A percentile compares a stretch with the other conserved stretches of the same genome.
These are phyloP conservation scores for Plumapathes pennacea DNA, from an alignment of 92 coral and sea anemone species.

Conservation along the genomic window DNA sequence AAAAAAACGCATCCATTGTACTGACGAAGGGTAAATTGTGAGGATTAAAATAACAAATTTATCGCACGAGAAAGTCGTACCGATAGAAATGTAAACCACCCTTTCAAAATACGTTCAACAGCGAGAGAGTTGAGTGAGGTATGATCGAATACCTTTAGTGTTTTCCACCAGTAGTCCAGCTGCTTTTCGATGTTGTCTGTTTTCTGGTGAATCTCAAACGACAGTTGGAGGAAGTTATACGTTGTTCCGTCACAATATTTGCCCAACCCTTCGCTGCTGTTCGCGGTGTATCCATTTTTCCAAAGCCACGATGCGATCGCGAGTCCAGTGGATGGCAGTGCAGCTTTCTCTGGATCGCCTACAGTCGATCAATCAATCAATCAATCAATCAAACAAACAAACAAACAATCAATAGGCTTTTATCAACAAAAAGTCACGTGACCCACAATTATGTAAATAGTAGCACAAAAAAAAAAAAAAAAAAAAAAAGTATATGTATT, in stretches of 20 bases:
- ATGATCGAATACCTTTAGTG: conserved; percentile 49
- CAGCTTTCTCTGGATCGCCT: conserved; percentile 61
- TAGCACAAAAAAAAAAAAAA: no score
- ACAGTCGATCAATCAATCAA: not conserved
- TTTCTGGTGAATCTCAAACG: conserved; percentile 26
- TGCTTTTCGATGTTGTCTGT: conserved; percentile 7
- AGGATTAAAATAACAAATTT: no score
- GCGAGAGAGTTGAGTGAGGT: no score
- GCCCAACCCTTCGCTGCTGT: conserved; percentile 20
- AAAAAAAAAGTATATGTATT: no score
- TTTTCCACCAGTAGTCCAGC: conserved; percentile 37
- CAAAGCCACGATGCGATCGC: conserved; percentile 60
- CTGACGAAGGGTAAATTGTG: not conserved
- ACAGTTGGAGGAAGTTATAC: conserved; percentile 51
- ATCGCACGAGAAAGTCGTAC: no score
- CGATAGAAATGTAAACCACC: no score
- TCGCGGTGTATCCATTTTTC: conserved; percentile 55
- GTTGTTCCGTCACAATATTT: conserved; percentile 30
- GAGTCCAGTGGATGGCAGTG: conserved; percentile 51
- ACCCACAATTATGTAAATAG: no score
- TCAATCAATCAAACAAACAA: not conserved
- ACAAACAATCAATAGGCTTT: not conserved
- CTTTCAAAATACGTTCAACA: not conserved
- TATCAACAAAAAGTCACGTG: no score
- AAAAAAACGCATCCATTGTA: not conserved